Percentiles rank a stretch among this genome's conserved stretches.
Evolutionary conservation across 2,797 vertebrate species (phyloP).

Genomic region (Danionella dracula): DNA sequence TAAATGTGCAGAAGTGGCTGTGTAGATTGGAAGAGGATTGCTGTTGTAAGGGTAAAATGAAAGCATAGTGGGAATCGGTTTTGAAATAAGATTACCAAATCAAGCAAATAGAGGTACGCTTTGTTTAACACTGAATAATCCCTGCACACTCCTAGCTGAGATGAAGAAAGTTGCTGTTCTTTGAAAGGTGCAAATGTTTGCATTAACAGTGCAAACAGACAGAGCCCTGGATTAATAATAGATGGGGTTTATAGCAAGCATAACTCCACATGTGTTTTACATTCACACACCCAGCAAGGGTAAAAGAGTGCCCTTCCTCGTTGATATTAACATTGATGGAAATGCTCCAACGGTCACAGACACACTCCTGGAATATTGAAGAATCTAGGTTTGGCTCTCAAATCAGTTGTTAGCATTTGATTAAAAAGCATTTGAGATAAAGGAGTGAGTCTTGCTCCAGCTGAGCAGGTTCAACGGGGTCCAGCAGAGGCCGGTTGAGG

Average conservation of each 20-base stretch:
- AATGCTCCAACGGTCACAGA: background rate
- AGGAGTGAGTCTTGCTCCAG: background rate
- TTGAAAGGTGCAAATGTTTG: constrained; percentile 57
- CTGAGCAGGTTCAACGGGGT: constrained; percentile 23
- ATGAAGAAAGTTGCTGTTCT: constrained; percentile 62
- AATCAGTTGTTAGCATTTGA: constrained; percentile 8
- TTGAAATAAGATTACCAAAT: constrained; percentile 76
- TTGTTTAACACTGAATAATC: constrained; percentile 69
- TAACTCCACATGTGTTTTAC: constrained; percentile 44
- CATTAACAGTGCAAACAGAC: constrained; percentile 34
- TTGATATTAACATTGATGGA: constrained; percentile 39
- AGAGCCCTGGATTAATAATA: constrained; percentile 37
- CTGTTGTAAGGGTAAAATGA: constrained; percentile 64
- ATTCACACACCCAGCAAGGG: constrained; percentile 35
- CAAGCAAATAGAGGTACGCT: constrained; percentile 63
- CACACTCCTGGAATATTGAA: background rate
- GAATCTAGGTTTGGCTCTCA: background rate
- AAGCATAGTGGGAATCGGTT: constrained; percentile 72
- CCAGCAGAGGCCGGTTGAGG: background rate
- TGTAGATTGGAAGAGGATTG: constrained; percentile 77
- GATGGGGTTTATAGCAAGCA: constrained; percentile 30
- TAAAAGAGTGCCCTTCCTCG: constrained; percentile 35
- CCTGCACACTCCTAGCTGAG: constrained; percentile 53
- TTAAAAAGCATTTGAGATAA: constrained; percentile 23
- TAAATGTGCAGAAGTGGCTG: constrained; percentile 59